Conservation (phyloP, 2,113 vertebrate genomes). For the Peromyscus leucopus region DNA sequence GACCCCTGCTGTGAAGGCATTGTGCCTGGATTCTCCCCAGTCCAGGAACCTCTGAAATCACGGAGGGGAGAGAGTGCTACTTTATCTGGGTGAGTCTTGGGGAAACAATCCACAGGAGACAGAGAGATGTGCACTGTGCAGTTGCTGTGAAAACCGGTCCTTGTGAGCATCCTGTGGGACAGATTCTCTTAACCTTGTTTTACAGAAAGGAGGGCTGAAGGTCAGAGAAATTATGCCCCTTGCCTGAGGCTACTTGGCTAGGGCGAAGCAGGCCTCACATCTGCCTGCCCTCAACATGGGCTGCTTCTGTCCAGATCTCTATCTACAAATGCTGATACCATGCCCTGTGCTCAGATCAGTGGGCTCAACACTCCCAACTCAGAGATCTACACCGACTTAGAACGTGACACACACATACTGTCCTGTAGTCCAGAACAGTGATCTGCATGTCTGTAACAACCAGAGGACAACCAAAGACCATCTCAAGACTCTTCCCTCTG, state of each 20-base stretch:
- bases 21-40: no score
- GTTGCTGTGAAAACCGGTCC: no score
- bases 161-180: no score
- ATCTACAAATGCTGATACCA: not conserved
- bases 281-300: not conserved
- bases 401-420: not conserved
- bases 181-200: no score
- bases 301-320: not conserved
- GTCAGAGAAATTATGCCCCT: not conserved
- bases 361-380: not conserved
- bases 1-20: no score
- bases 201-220: not conserved
- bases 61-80: no score
- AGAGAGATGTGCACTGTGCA: no score
- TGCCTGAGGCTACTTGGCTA: not conserved
- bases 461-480: not conserved
- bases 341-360: not conserved
- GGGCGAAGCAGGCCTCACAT: not conserved
- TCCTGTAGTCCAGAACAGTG: not conserved
- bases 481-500: not conserved
- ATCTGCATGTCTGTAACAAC: not conserved
- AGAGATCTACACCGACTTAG: accelerated
- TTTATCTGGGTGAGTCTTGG: no score
- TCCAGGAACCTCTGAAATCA: no score
- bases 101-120: no score